Conservation (phyloP, 2,113 vertebrate species). For the Lichenostomus cassidix region DNA sequence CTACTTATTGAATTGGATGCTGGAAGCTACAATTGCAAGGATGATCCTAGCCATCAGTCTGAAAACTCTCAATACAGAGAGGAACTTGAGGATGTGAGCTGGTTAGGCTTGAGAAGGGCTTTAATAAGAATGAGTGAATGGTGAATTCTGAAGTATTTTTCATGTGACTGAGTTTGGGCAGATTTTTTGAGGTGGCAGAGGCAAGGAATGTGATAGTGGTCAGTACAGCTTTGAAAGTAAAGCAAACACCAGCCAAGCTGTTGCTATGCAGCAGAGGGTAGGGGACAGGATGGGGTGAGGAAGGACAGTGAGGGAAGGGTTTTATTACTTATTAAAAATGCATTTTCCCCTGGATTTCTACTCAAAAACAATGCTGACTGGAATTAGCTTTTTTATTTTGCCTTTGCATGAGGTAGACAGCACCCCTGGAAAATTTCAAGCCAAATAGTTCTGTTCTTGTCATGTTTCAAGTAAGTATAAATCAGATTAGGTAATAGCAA, state of each 20-base stretch:
- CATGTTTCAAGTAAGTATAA: not conserved
- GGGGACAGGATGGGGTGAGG: not conserved
- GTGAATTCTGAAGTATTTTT: not conserved
- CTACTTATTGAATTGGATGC: not conserved
- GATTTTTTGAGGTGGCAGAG: not conserved
- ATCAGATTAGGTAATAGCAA: not conserved
- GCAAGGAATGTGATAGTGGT: accelerated
- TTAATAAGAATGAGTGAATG: not conserved
- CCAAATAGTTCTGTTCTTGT: not conserved
- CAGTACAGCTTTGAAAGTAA: not conserved
- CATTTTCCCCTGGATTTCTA: not conserved
- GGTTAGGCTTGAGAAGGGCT: not conserved
- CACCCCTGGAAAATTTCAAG: not conserved
- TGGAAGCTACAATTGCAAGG: not conserved
- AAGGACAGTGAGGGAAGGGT: not conserved
- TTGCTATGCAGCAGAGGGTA: not conserved
- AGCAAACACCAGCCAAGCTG: not conserved
- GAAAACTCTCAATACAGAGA: not conserved
- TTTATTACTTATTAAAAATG: not conserved
- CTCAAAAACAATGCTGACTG: not conserved
- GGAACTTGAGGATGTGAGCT: not conserved
- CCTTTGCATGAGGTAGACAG: not conserved
- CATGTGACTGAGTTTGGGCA: not conserved
- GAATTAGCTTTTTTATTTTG: not conserved
- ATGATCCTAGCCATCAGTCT: not conserved